Conservation (phyloP, 2,888 invertebrate species). For the Pegoplata infirma region DNA sequence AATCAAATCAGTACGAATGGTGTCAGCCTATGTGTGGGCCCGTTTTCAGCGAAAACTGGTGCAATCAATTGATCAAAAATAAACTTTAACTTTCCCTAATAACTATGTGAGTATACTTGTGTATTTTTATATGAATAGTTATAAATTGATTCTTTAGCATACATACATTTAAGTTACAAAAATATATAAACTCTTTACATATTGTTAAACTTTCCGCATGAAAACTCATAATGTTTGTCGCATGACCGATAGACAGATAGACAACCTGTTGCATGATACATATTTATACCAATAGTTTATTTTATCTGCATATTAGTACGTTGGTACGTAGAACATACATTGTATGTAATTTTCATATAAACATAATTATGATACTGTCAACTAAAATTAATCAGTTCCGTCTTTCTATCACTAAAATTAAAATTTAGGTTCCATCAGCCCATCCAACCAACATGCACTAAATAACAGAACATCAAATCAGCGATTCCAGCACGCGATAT, state of each 20-base stretch:
- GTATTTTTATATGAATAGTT: no score
- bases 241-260: slow-evolving; percentile 30
- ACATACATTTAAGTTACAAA: background rate
- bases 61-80: no score
- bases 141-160: no score
- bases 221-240: slow-evolving; percentile 30
- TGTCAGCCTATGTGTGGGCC: no score
- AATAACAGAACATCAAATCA: slow-evolving; percentile 45
- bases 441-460: background rate
- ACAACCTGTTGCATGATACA: slow-evolving; percentile 52
- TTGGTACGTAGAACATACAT: no score
- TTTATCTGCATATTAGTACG: no score
- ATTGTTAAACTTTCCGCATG: slow-evolving; percentile 46
- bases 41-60: no score
- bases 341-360: slow-evolving; percentile 62
- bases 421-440: slow-evolving; percentile 10
- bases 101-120: background rate
- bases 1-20: no score
- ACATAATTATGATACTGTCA: slow-evolving; percentile 63
- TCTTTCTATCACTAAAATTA: slow-evolving; percentile 60
- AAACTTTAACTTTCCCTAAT: background rate
- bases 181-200: slow-evolving; percentile 19
- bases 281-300: slow-evolving; percentile 10
- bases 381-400: slow-evolving; percentile 66
- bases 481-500: slow-evolving; percentile 65